Percentiles rank a stretch among this genome's conserved stretches.
Evolutionary conservation across 1,140 invertebrate genomes (phyloP).

Genomic region (Atopsyche davidsoni): DNA sequence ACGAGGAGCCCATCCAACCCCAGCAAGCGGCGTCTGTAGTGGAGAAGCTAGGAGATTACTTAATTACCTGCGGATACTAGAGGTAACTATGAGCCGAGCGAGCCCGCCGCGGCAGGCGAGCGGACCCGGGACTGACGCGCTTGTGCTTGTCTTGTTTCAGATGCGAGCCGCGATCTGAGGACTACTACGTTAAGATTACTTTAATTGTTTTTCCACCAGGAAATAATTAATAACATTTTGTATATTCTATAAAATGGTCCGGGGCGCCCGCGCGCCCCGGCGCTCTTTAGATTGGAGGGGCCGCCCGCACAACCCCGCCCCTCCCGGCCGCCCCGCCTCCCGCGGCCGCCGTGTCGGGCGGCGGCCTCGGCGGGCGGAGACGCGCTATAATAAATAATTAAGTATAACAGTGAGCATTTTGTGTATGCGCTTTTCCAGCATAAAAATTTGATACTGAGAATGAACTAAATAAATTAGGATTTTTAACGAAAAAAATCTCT

Average conservation of each 20-base stretch:
- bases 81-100: constrained; percentile 38
- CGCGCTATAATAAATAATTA: constrained; percentile 12
- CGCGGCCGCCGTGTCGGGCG: not conserved
- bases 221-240: constrained; percentile 54
- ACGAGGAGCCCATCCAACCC: constrained; percentile 90
- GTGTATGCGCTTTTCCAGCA: constrained; percentile 26
- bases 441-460: constrained; percentile 26
- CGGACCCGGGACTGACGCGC: not conserved
- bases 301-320: constrained; percentile 29
- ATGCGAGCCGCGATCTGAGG: constrained; percentile 51
- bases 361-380: constrained; percentile 1
- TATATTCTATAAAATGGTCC: constrained; percentile 53
- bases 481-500: constrained; percentile 29
- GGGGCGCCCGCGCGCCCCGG: constrained; percentile 26
- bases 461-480: constrained; percentile 26
- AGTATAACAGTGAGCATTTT: constrained; percentile 23
- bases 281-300: constrained; percentile 21
- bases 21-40: constrained; percentile 90
- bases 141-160: constrained; percentile 20
- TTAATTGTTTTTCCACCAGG: constrained; percentile 45
- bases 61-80: constrained; percentile 91
- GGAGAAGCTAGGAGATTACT: constrained; percentile 93
- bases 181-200: constrained; percentile 48
- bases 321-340: not conserved
- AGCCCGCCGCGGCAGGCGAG: not conserved